These are phyloP conservation scores for Asteroscopus sphinx DNA, from an alignment of 2,888 invertebrate species.

Conservation along the genomic window DNA sequence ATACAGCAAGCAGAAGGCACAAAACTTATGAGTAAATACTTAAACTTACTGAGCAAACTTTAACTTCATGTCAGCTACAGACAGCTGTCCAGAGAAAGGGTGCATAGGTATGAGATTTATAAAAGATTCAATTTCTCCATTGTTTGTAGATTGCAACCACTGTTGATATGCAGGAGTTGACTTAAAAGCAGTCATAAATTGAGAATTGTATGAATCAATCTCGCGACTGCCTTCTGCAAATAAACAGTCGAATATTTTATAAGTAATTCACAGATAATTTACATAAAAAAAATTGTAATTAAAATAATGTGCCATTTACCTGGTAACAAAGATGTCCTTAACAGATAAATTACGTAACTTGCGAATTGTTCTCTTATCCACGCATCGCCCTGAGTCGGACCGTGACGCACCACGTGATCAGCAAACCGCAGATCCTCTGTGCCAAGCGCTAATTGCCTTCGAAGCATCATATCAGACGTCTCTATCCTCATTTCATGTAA, in stretches of 20 bases:
- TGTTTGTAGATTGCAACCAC: constrained; percentile 92
- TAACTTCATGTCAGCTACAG: constrained; percentile 98
- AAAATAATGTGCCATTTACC: constrained; percentile 78
- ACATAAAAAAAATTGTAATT: constrained; percentile 8
- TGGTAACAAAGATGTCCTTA: constrained; percentile 94
- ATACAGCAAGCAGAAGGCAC: not conserved
- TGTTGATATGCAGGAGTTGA: constrained; percentile 96
- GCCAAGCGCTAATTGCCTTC: constrained; percentile 95
- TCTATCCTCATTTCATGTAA: constrained; percentile 96
- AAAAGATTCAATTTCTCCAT: constrained; percentile 91
- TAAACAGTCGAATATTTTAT: constrained; percentile 7
- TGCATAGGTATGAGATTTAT: constrained; percentile 94
- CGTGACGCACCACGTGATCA: constrained; percentile 95
- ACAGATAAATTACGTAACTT: constrained; percentile 94
- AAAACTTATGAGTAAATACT: not conserved
- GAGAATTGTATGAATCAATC: constrained; percentile 96
- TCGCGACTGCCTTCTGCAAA: constrained; percentile 94
- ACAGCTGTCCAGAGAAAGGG: constrained; percentile 98
- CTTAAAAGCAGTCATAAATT: constrained; percentile 96
- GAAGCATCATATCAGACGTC: constrained; percentile 93
- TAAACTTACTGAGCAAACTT: constrained; percentile 97
- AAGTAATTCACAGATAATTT: too few species aligned
- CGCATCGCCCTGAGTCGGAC: constrained; percentile 95
- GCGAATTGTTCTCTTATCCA: constrained; percentile 99
- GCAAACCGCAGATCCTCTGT: constrained; percentile 99